phyloP scores from a whole-genome alignment of 2,797 vertebrate species.

The Chromobotia macracanthus region DNA sequence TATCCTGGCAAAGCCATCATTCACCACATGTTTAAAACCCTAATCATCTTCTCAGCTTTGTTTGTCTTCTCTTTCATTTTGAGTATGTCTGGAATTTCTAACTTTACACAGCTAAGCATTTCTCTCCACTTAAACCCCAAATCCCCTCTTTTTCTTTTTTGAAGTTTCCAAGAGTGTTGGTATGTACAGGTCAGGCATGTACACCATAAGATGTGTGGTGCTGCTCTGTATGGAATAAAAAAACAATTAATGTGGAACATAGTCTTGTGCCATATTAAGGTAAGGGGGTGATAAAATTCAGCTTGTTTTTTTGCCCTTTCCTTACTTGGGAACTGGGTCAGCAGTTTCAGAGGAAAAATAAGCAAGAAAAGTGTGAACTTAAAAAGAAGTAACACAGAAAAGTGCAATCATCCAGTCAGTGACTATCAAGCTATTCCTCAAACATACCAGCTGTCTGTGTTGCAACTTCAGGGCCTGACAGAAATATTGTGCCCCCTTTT shows the following conservation, averaged over 20 bases:
- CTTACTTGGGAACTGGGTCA: slow-evolving; percentile 54
- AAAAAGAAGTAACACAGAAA: neutral
- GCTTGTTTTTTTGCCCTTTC: slow-evolving; percentile 6
- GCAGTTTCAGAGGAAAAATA: slow-evolving; percentile 35
- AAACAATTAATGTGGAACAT: slow-evolving; percentile 3
- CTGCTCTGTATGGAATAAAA: neutral
- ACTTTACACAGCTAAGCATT: slow-evolving; percentile 37
- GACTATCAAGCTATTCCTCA: slow-evolving; percentile 4
- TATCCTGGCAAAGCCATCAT: slow-evolving; percentile 30
- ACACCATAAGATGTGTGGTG: neutral
- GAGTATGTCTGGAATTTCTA: slow-evolving; percentile 42
- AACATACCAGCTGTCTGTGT: slow-evolving; percentile 8
- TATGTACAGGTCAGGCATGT: neutral
- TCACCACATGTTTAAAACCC: slow-evolving; percentile 15
- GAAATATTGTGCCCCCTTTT: neutral
- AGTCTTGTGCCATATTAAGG: neutral
- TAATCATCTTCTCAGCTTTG: slow-evolving; percentile 4
- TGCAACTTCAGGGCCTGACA: neutral
- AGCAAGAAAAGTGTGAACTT: neutral
- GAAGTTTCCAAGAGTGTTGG: neutral
- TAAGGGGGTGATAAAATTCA: neutral
- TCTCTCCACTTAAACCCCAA: slow-evolving; percentile 36
- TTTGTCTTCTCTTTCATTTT: slow-evolving; percentile 18
- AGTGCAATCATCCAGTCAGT: neutral
- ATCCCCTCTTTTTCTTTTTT: slow-evolving; percentile 3